Base-by-base conservation (phyloP, 2,797 vertebrate species). In the Characodon lateralis region DNA sequence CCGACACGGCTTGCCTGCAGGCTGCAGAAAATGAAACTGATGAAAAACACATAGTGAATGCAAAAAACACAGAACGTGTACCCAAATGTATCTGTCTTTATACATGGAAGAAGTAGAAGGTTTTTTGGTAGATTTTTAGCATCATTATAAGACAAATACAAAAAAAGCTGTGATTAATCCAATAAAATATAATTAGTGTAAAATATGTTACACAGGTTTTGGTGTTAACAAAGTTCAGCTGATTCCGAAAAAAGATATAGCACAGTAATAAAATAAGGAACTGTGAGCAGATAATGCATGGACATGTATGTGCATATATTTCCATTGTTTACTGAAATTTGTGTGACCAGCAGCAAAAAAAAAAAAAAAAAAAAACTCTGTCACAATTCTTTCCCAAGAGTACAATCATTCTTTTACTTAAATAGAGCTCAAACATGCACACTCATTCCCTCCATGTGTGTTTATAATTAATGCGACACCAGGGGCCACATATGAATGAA, bases 161-260 rank as follows among this genome's bases (percentile, higher is more conserved):
- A 84, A 83, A 86, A 87, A 91, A 83, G 74, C 71, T 71, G 84
- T 86, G 88, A 90, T 91, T 88, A 86, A 83, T 85, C 83, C 89
- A 92, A 91, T 89, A 65, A 85, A 86, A 88, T 84, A 63, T 84
- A 92, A 88, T 94, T 90, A 90, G 76, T 53, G 83, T 72, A 50
- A 91, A 91, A 94, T 92, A 83, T 83, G 74, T 84, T 83, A 72
- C 8, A 51, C 76, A 73, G 75, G 78, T 80, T 89, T 78, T 71
- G 56, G 5, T 68, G 56, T 76, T 75, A 84, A 53, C 63, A 78
- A 76, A 89, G 79, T 84, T 90, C 82, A 84, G 85, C 87, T 89
- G 88, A 92, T 92, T 73, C 68, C 51, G 46, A 68, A 56, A 70
- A 16, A 24, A 84, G 85, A 93, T 92, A 86, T 77, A 76, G 68